phyloP scores from a whole-genome alignment of 2,797 vertebrate genomes.

The Catharus ustulatus region DNA sequence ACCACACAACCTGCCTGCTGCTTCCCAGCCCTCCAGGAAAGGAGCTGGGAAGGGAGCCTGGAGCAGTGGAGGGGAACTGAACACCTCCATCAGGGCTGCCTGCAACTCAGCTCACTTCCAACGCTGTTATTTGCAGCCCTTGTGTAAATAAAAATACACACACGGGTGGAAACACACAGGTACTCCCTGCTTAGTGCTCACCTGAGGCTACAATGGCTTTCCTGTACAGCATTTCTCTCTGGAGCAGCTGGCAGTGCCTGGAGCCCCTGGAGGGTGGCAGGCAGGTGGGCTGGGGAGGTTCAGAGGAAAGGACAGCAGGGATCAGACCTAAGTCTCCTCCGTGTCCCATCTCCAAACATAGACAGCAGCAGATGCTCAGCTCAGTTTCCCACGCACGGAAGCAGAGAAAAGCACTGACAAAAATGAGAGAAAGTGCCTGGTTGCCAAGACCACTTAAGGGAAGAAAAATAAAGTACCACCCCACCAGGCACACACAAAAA shows the following conservation, averaged over 20 bases:
- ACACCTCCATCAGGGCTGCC: accelerated
- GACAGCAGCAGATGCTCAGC: constrained; percentile 49
- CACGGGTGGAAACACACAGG: neutral
- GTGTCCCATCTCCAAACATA: constrained; percentile 46
- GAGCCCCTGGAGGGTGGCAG: neutral
- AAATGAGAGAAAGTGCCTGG: constrained; percentile 12
- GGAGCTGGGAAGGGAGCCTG: neutral
- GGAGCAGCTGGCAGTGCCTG: neutral
- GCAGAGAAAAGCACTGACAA: constrained; percentile 42
- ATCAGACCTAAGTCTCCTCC: neutral
- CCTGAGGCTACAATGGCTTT: neutral
- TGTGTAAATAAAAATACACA: accelerated
- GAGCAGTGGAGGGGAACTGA: neutral
- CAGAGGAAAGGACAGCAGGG: neutral
- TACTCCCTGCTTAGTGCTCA: neutral
- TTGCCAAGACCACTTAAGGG: constrained; percentile 25
- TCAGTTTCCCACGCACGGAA: constrained; percentile 52
- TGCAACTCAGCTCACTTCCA: neutral
- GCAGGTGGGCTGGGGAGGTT: neutral
- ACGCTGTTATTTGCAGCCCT: neutral
- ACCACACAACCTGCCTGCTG: neutral
- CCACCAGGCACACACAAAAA: neutral
- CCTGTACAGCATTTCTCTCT: neutral
- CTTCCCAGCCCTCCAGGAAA: neutral
- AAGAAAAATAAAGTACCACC: neutral